Conservation (phyloP, 2,113 vertebrate species). For the Gymnobelideus leadbeateri region DNA sequence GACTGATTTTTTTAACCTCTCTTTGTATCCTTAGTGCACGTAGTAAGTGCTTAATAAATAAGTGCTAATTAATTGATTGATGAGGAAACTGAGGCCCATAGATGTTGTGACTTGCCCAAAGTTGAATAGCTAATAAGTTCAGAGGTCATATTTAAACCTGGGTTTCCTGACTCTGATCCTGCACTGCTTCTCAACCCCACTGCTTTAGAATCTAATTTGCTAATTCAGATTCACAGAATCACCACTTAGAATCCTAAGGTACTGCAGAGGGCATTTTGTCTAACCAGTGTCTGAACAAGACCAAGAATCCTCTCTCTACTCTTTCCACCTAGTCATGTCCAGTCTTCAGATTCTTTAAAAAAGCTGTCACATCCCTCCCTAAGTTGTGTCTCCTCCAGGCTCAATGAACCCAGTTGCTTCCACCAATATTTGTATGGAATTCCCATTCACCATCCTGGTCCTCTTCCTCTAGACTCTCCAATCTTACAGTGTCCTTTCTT, state of each 20-base stretch:
- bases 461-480: not conserved
- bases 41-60: not conserved
- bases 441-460: not conserved
- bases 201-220: not conserved
- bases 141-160: not conserved
- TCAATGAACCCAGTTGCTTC: not conserved
- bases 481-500: not conserved
- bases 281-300: not conserved
- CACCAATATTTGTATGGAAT: not conserved
- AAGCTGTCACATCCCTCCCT: not conserved
- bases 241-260: not conserved
- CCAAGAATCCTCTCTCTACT: not conserved
- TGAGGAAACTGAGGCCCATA: not conserved
- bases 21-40: not conserved
- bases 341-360: not conserved
- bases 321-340: not conserved
- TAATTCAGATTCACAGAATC: not conserved
- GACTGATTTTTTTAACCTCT: not conserved
- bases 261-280: not conserved
- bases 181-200: not conserved
- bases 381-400: not conserved
- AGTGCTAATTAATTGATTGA: not conserved
- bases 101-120: not conserved
- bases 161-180: not conserved
- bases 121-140: not conserved